A percentile compares a stretch with the other conserved stretches of the same genome.
Conservation (phyloP, 2,888 invertebrate species). For the Clusia tigrina region DNA sequence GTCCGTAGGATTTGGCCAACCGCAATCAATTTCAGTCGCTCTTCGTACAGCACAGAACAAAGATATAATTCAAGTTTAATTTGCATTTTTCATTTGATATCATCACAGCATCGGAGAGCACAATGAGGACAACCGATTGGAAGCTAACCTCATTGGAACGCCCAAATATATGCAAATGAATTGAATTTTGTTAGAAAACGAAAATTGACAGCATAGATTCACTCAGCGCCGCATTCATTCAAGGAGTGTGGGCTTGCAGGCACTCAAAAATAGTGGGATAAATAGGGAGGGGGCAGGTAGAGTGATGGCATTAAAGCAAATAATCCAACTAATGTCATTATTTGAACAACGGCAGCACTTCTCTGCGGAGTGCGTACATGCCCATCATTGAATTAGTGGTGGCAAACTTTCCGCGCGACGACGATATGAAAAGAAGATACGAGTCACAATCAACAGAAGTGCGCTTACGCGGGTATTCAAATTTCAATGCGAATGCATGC, state of each 20-base stretch:
- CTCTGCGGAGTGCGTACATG: no score
- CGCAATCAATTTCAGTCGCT: no score
- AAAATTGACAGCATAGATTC: no score
- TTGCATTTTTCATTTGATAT: neutral
- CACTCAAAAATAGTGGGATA: no score
- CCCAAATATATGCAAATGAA: neutral
- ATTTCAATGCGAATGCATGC: neutral
- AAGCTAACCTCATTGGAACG: neutral
- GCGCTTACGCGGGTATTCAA: neutral
- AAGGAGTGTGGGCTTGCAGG: no score
- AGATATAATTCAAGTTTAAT: neutral
- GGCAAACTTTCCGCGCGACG: neutral
- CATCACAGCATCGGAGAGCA: no score
- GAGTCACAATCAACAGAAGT: neutral
- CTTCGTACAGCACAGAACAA: neutral
- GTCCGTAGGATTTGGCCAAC: no score
- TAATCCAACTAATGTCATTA: conserved; percentile 6
- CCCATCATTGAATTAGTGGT: neutral
- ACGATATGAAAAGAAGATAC: neutral
- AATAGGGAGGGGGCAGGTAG: no score
- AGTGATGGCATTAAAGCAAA: no score
- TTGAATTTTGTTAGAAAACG: neutral
- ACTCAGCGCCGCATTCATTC: no score
- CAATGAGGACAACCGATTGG: neutral
- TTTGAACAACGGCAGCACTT: neutral